phyloP scores from a whole-genome alignment of 2,113 vertebrate genomes.

The Rafetus swinhoei region DNA sequence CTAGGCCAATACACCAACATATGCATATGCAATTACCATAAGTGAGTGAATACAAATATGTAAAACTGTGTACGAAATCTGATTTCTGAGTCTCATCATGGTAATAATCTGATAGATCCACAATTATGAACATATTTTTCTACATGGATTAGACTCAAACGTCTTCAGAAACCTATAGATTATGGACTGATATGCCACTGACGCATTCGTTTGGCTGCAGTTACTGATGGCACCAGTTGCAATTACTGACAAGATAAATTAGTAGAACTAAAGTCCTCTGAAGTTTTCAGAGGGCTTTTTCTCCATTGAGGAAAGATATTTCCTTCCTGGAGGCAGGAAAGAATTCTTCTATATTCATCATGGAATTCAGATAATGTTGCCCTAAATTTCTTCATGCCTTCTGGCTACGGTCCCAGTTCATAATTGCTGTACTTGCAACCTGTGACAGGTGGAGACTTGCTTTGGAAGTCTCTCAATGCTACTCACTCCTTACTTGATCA shows the following conservation, averaged over 20 bases:
- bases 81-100: background rate
- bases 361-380: background rate
- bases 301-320: background rate
- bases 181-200: background rate
- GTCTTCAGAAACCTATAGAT: background rate
- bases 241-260: background rate
- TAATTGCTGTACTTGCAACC: constrained; percentile 13
- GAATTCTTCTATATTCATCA: background rate
- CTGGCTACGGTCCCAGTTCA: background rate
- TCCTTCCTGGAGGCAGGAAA: background rate
- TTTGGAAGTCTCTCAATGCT: background rate
- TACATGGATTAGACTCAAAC: fast-evolving
- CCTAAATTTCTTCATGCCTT: background rate
- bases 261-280: background rate
- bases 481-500: background rate
- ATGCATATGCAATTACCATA: background rate
- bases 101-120: background rate
- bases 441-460: background rate
- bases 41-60: background rate
- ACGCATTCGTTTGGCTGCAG: background rate
- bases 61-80: background rate
- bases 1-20: background rate
- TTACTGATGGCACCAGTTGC: background rate
- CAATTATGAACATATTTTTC: background rate
- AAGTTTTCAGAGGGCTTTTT: background rate